Conservation (phyloP, 2,888 invertebrate genomes). For the Nephrotoma flavescens region DNA sequence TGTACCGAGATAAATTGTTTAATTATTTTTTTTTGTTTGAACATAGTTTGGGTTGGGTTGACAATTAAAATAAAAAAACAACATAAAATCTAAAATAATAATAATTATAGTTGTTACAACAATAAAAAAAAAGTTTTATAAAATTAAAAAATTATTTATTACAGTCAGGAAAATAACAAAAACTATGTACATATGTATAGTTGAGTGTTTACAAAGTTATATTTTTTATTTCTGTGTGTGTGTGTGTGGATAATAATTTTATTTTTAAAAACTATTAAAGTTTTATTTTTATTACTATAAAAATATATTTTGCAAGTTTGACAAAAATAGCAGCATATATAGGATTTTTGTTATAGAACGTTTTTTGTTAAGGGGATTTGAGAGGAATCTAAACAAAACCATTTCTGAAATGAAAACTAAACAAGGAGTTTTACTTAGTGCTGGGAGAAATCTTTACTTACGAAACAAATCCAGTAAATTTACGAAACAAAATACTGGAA, state of each 20-base stretch:
- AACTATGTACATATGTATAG: neutral
- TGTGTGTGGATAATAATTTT: neutral
- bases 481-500: too few relatives aligned
- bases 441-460: too few relatives aligned
- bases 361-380: neutral
- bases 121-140: neutral
- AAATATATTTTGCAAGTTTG: neutral
- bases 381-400: neutral
- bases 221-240: neutral
- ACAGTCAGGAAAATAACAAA: neutral
- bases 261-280: neutral
- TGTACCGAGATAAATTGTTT: neutral
- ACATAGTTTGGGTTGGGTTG: neutral
- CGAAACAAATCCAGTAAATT: too few relatives aligned
- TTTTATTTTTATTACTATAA: neutral
- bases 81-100: neutral
- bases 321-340: neutral
- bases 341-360: neutral
- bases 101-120: neutral
- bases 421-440: too few relatives aligned
- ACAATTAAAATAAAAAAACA: neutral
- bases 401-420: neutral
- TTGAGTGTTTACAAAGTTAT: neutral
- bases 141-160: neutral
- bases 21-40: neutral